Conservation (phyloP, 2,888 invertebrate genomes). For the Willowsia nigromaculata region DNA sequence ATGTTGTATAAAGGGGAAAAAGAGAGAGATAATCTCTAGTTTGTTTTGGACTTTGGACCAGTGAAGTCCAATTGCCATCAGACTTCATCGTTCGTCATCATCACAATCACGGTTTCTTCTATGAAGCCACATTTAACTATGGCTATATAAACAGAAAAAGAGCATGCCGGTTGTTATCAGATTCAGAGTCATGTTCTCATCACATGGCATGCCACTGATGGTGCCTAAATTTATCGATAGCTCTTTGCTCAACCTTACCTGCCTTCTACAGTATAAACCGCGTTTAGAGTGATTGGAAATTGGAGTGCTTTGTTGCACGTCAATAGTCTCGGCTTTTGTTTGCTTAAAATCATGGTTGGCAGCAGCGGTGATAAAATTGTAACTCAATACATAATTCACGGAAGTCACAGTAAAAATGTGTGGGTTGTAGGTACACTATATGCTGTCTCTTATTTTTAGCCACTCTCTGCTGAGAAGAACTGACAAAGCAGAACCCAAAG, state of each 20-base stretch:
- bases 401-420: not conserved
- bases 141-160: not conserved
- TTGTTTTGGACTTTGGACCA: constrained; percentile 36
- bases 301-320: not conserved
- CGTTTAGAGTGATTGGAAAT: not conserved
- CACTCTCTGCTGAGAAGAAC: too few species aligned
- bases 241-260: not conserved
- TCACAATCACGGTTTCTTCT: not conserved
- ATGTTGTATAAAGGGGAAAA: not conserved
- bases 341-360: not conserved
- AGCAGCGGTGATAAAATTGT: not conserved
- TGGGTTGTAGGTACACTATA: too few species aligned
- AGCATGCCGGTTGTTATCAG: constrained; percentile 36
- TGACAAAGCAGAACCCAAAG: not conserved
- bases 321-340: not conserved
- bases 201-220: constrained; percentile 27
- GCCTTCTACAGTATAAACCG: not conserved
- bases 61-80: not conserved
- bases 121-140: not conserved
- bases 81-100: not conserved
- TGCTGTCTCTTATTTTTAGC: too few species aligned
- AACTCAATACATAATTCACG: not conserved
- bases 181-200: constrained; percentile 30
- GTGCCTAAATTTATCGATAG: not conserved
- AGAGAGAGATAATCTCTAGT: constrained; percentile 10